These are phyloP conservation scores for Salvelinus sp. DNA, from an alignment of 2,113 vertebrate genomes.

Conservation along the genomic window DNA sequence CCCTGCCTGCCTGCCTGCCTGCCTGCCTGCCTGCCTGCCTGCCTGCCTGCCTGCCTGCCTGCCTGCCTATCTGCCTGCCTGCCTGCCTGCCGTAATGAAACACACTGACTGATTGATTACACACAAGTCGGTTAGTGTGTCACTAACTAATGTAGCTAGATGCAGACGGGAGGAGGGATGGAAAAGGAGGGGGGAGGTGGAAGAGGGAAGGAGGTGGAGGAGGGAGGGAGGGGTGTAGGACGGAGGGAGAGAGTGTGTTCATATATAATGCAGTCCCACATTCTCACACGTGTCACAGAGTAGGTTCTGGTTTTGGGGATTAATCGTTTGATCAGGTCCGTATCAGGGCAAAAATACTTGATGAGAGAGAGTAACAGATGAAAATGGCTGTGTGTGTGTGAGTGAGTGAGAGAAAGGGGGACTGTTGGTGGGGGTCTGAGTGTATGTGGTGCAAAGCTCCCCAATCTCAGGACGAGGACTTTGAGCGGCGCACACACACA, in stretches of 20 bases:
- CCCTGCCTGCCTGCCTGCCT: slow-evolving; percentile 26
- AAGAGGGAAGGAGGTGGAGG: background rate
- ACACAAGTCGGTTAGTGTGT: slow-evolving; percentile 67
- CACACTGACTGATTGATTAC: slow-evolving; percentile 60
- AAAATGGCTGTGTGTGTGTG: slow-evolving; percentile 37
- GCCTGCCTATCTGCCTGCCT: no score
- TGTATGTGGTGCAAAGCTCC: slow-evolving; percentile 37
- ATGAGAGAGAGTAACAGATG: slow-evolving; percentile 61
- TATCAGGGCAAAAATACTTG: slow-evolving; percentile 50
- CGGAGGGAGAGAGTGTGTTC: slow-evolving; percentile 20
- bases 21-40: no score
- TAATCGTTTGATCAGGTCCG: slow-evolving; percentile 68
- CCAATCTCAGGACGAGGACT: slow-evolving; percentile 72
- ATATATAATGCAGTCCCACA: slow-evolving; percentile 71
- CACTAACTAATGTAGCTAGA: slow-evolving; percentile 38
- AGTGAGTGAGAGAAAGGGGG: background rate
- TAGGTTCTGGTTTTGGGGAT: slow-evolving; percentile 63
- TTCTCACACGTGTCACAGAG: slow-evolving; percentile 65
- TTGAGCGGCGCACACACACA: slow-evolving; percentile 58
- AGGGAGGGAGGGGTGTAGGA: background rate
- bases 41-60: no score
- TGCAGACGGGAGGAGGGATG: slow-evolving; percentile 16
- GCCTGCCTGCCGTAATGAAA: slow-evolving; percentile 49
- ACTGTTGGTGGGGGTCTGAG: slow-evolving; percentile 23
- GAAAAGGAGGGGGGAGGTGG: background rate